Base-by-base conservation (phyloP, 2,797 vertebrate species). In the Manis crassicaudata region DNA sequence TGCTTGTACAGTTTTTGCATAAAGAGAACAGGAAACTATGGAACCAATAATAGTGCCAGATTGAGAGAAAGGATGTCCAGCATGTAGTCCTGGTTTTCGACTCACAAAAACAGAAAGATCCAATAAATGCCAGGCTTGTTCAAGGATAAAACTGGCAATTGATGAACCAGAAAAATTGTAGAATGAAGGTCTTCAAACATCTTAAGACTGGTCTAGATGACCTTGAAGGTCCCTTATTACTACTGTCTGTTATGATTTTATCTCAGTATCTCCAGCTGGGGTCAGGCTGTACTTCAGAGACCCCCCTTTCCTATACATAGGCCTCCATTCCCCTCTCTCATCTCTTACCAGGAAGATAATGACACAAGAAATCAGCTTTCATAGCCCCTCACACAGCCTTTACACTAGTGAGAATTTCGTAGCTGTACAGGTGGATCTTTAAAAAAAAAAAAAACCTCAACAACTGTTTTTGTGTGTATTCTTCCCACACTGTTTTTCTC, bases 61-160 rank as follows among this genome's bases (percentile, higher is more conserved):
- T 5, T 94, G 43, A 90, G 29, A 85, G 7, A 25, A 37, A 82
- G 4, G 29, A 70, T 23, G 4, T 12, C 25, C 37, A 90, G 27
- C 14, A 50, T 62, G 37, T 52, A 94, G 35, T 60, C 18, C 32
- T 88, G 67, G 52, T 16, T 85, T 72, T 58, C n/a, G 32, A 21
- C 5, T 86, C 29, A 35, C n/a, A 63, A 37, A 29, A 82, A 73
- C n/a, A 72, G 27, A 79, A 35, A 54, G 10, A 46, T 32, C 40
- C 9, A 92, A 67, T 27, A 16, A 92, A 67, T 27, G 13, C 17
- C 12, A 90, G 50, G 25, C 2, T 11, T 40, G 8, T 46, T 82
- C 29, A 94, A 76, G 63, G 29, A 88, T 43, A 75, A 93, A 94
- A 84, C 50, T 6, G 76, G 62, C 40, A 90, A 81, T 1, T 56